phyloP scores from a whole-genome alignment of 2,888 invertebrate species.

The Argyresthia albistria region DNA sequence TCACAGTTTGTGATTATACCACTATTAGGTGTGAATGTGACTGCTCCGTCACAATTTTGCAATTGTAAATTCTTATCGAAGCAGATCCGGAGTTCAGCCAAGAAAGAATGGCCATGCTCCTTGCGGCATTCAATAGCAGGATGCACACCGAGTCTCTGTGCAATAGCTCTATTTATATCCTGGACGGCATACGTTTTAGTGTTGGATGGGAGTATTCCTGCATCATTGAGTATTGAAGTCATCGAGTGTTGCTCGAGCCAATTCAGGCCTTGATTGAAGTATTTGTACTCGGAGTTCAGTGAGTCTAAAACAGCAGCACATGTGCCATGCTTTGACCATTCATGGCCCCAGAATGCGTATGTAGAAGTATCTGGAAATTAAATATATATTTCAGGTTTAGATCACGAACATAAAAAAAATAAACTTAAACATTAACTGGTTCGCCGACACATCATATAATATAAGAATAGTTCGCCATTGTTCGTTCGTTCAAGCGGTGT shows the following conservation, averaged over 20 bases:
- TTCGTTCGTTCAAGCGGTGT: no score
- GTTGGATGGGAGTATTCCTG: conserved; percentile 64
- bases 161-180: conserved; percentile 47
- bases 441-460: no score
- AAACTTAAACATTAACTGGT: no score
- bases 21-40: no score
- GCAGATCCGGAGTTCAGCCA: conserved; percentile 83
- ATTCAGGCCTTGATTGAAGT: conserved; percentile 76
- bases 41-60: no score
- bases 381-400: not conserved
- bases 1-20: no score
- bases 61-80: conserved; percentile 77
- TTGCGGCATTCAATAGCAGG: conserved; percentile 76
- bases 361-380: conserved; percentile 33
- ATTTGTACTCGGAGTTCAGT: conserved; percentile 76
- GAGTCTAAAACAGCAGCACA: conserved; percentile 75
- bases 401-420: no score
- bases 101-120: conserved; percentile 70
- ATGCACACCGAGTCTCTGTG: conserved; percentile 65
- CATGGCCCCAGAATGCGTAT: conserved; percentile 82
- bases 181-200: conserved; percentile 21
- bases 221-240: conserved; percentile 66
- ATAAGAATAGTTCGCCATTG: no score
- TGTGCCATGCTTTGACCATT: conserved; percentile 89
- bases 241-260: conserved; percentile 76